A percentile compares a stretch with the other conserved stretches of the same genome.
Conservation (phyloP, 2,888 invertebrate genomes). For the Monopis laevigella region DNA sequence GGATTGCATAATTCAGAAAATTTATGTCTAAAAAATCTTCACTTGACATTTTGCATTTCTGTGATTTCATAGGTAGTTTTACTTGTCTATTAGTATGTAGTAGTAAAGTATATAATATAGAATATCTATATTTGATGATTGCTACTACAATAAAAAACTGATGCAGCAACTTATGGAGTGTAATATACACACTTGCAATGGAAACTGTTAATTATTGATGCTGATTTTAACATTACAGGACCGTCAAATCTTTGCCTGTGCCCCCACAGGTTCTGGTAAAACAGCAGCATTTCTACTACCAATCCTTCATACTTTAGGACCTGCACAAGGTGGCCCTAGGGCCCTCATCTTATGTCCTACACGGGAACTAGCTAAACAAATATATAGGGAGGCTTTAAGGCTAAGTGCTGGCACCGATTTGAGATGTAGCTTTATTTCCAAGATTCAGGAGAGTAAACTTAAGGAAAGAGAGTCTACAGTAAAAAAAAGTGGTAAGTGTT, state of each 20-base stretch:
- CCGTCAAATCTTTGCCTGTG: slow-evolving; percentile 90
- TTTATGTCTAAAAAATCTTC: too few relatives aligned
- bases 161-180: too few relatives aligned
- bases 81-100: too few relatives aligned
- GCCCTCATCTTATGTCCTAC: slow-evolving; percentile 93
- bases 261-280: slow-evolving; percentile 98
- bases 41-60: too few relatives aligned
- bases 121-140: too few relatives aligned
- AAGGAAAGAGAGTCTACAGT: slow-evolving; percentile 79
- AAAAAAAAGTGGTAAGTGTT: slow-evolving; percentile 77
- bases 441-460: slow-evolving; percentile 75
- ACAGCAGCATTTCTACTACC: slow-evolving; percentile 95
- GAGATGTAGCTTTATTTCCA: slow-evolving; percentile 80
- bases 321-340: slow-evolving; percentile 79
- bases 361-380: slow-evolving; percentile 93
- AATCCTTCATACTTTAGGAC: slow-evolving; percentile 78
- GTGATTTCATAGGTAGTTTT: too few relatives aligned
- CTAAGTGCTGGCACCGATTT: slow-evolving; percentile 80
- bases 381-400: slow-evolving; percentile 79
- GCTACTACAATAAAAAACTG: too few relatives aligned
- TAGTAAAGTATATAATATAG: too few relatives aligned
- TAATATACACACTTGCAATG: too few relatives aligned
- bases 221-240: too few relatives aligned
- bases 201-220: too few relatives aligned
- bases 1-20: too few relatives aligned